These are phyloP conservation scores for Avahi laniger DNA, from an alignment of 2,797 vertebrate genomes.

Conservation along the genomic window DNA sequence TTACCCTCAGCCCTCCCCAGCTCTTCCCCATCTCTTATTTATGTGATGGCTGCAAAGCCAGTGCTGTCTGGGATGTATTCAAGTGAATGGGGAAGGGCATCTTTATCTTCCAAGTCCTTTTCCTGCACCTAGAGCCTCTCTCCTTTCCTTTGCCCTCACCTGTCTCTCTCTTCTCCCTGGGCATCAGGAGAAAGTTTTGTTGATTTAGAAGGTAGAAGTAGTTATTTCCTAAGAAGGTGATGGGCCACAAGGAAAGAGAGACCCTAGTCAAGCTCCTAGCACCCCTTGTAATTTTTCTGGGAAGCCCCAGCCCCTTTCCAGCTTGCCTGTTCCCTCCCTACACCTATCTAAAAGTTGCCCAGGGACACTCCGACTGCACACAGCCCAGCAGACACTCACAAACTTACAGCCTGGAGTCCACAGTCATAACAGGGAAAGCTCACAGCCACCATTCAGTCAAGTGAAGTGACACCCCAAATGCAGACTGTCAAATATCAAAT, in stretches of 20 bases:
- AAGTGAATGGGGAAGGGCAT: constrained; percentile 54
- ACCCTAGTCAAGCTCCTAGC: constrained; percentile 23
- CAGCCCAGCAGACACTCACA: not conserved
- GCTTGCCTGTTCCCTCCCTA: not conserved
- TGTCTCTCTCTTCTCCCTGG: constrained; percentile 16
- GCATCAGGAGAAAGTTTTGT: constrained; percentile 50
- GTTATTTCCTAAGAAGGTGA: constrained; percentile 49
- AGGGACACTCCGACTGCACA: not conserved
- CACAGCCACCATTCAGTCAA: not conserved
- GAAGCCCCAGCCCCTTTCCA: constrained; percentile 9
- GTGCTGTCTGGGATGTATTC: constrained; percentile 2
- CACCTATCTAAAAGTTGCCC: not conserved
- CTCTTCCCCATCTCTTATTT: constrained; percentile 68
- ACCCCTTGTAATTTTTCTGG: not conserved
- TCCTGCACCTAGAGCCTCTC: not conserved
- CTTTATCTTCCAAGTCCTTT: not conserved
- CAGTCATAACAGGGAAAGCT: not conserved
- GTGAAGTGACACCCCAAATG: not conserved
- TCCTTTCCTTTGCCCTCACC: not conserved
- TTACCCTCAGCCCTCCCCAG: not conserved
- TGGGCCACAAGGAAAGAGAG: constrained; percentile 18
- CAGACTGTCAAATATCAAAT: not conserved
- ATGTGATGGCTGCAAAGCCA: constrained; percentile 54
- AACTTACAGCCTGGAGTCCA: not conserved
- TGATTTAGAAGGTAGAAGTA: constrained; percentile 72